phyloP scores from a whole-genome alignment of 2,113 vertebrate species.

The Cettia cetti region DNA sequence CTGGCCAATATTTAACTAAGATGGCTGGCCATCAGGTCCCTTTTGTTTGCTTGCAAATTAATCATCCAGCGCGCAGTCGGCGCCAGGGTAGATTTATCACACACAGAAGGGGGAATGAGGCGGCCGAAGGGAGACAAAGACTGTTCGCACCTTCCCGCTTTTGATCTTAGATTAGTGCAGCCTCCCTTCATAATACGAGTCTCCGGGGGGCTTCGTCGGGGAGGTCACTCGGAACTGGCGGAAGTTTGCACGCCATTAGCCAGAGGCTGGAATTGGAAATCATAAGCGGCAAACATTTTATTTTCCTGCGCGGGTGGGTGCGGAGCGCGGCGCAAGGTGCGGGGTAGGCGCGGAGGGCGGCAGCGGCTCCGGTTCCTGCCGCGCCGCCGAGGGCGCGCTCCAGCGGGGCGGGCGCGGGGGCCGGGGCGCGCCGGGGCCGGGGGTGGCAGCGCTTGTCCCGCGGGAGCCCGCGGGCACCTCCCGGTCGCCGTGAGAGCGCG shows the following conservation, averaged over 20 bases:
- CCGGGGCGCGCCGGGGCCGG: too few relatives aligned
- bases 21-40: constrained; percentile 77
- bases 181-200: constrained; percentile 76
- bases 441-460: not conserved
- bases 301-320: not conserved
- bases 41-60: constrained; percentile 96
- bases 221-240: constrained; percentile 78
- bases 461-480: not conserved
- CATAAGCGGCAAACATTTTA: constrained; percentile 52
- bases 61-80: constrained; percentile 80
- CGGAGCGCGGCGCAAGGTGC: constrained; percentile 23
- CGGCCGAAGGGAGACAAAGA: constrained; percentile 76
- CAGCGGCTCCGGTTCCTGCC: not conserved
- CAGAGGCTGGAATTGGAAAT: constrained; percentile 58
- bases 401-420: too few relatives aligned
- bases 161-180: constrained; percentile 77
- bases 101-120: constrained; percentile 73
- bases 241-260: constrained; percentile 76
- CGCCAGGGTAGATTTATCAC: constrained; percentile 82
- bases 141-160: constrained; percentile 84
- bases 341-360: not conserved
- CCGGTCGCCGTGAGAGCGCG: not conserved
- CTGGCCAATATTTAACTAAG: constrained; percentile 88
- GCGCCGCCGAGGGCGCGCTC: not conserved
- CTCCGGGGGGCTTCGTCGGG: constrained; percentile 77